A percentile compares a stretch with the other conserved stretches of the same genome.
Evolutionary conservation across 2,113 vertebrate species (phyloP).

Genomic region (Chascanopsetta lugubris): DNA sequence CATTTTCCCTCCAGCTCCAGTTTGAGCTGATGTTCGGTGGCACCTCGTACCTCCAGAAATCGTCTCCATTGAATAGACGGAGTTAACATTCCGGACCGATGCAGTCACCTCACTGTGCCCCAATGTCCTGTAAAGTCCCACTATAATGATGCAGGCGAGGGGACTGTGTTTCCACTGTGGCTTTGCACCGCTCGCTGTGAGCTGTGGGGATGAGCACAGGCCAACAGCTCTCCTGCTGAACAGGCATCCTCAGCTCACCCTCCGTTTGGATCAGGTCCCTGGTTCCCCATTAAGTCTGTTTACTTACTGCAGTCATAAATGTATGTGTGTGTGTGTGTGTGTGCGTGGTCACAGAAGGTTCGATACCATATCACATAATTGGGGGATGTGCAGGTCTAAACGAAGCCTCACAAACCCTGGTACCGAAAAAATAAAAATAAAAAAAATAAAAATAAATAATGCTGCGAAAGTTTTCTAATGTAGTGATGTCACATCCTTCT

Average conservation of each 20-base stretch:
- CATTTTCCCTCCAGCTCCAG: background rate
- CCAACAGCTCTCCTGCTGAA: too few relatives aligned
- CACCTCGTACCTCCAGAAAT: constrained; percentile 23
- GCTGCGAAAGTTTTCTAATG: too few relatives aligned
- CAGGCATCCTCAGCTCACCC: constrained; percentile 49
- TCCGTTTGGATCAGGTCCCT: constrained; percentile 60
- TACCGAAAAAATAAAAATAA: too few relatives aligned
- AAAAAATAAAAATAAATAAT: too few relatives aligned
- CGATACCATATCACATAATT: constrained; percentile 2
- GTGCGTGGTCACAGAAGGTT: constrained; percentile 16
- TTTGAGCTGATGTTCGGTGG: constrained; percentile 19
- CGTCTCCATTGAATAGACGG: constrained; percentile 21
- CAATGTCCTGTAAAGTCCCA: constrained; percentile 39
- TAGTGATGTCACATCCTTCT: too few relatives aligned
- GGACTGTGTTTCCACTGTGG: constrained; percentile 40
- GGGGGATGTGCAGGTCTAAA: background rate
- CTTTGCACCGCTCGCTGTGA: constrained; percentile 47
- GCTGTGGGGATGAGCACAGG: constrained; percentile 45
- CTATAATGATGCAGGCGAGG: constrained; percentile 45
- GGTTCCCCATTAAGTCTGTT: constrained; percentile 66
- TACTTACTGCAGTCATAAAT: constrained; percentile 56
- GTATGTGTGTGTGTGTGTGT: constrained; percentile 9
- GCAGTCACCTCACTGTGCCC: constrained; percentile 35
- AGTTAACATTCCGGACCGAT: constrained; percentile 37
- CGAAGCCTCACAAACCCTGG: background rate